Conservation (phyloP, 2,888 invertebrate genomes). For the Agriopis aurantiaria region DNA sequence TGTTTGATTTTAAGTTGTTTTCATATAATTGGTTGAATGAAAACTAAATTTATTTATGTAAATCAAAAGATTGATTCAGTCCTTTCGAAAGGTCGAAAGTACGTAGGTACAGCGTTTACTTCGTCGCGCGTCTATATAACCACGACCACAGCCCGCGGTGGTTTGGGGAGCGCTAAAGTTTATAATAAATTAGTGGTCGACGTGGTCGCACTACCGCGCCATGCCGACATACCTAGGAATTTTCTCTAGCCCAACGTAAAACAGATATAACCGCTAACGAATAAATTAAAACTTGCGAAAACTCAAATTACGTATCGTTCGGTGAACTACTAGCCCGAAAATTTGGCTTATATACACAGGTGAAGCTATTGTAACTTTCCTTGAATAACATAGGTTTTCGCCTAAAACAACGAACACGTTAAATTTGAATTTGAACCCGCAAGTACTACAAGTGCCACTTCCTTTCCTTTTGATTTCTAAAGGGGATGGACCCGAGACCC, state of each 20-base stretch:
- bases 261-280: too few species aligned
- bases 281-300: not conserved
- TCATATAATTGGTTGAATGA: too few species aligned
- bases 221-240: not conserved
- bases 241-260: not conserved
- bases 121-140: not conserved
- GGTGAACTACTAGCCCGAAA: not conserved
- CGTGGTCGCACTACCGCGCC: not conserved
- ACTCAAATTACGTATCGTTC: not conserved
- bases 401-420: not conserved
- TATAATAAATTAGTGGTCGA: constrained; percentile 26
- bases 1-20: too few species aligned
- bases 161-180: constrained; percentile 17
- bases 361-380: not conserved
- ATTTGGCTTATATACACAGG: not conserved
- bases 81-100: too few species aligned
- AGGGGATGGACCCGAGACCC: not conserved
- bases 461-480: constrained; percentile 10
- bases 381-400: too few species aligned
- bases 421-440: constrained; percentile 5
- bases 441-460: constrained; percentile 5
- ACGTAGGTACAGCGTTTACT: not conserved
- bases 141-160: constrained; percentile 17
- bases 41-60: too few species aligned
- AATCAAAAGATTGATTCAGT: too few species aligned